Percentiles rank a stretch among this genome's conserved stretches.
These are phyloP conservation scores for Calycopis cecrops DNA, from an alignment of 1,140 invertebrate species.

Conservation along the genomic window DNA sequence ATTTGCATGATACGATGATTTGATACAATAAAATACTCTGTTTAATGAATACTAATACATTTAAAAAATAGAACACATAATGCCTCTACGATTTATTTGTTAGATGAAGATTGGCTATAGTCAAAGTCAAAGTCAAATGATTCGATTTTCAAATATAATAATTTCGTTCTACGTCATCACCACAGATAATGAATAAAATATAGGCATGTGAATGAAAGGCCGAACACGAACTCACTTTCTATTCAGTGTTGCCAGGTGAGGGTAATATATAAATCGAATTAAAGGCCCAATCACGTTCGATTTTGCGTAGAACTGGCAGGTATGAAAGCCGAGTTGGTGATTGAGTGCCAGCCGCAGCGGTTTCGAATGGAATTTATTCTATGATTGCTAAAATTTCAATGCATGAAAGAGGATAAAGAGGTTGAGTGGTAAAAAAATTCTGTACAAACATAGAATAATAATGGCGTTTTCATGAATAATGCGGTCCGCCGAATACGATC, in stretches of 20 bases:
- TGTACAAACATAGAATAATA: constrained; percentile 10
- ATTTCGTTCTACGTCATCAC: constrained; percentile 18
- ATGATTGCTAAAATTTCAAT: constrained; percentile 18
- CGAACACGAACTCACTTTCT: constrained; percentile 28
- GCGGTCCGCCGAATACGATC: constrained; percentile 1
- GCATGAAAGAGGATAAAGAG: constrained; percentile 15
- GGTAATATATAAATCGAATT: constrained; percentile 34
- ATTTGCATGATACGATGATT: too few species aligned
- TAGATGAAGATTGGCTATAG: too few species aligned
- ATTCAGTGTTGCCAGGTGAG: constrained; percentile 28
- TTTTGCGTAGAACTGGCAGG: constrained; percentile 23
- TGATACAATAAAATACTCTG: too few species aligned
- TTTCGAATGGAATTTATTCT: constrained; percentile 17
- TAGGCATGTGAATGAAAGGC: constrained; percentile 27
- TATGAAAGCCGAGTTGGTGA: constrained; percentile 22
- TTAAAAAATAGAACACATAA: too few species aligned
- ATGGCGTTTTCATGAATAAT: constrained; percentile 5
- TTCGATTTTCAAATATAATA: constrained; percentile 21
- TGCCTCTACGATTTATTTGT: too few species aligned
- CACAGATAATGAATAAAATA: constrained; percentile 29
- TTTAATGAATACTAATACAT: too few species aligned
- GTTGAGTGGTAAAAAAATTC: constrained; percentile 9
- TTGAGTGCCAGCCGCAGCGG: constrained; percentile 22
- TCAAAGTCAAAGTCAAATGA: too few species aligned
- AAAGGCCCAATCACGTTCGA: constrained; percentile 34